Base-by-base conservation (phyloP, 1,140 invertebrate genomes). In the Cotesia vestalis region DNA sequence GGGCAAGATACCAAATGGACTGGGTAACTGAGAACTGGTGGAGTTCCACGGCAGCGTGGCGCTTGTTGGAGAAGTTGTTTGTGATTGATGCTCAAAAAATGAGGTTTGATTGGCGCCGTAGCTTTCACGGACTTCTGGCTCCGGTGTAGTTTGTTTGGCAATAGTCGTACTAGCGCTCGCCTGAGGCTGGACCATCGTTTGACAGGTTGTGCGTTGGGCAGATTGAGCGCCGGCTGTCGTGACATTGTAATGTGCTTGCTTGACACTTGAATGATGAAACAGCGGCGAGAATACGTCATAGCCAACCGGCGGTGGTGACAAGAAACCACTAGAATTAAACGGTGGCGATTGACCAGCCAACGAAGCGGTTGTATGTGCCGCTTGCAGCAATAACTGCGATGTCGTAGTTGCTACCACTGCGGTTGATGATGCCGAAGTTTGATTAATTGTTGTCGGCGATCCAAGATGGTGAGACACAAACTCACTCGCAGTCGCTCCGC, bases 1-100 rank as follows among this genome's bases (percentile, higher is more conserved):
- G 11, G 92, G 92, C 77, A 94, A 84, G 76, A 94, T 92, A 55
- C 92, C 92, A 84, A 93, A 93, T 0, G 92, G 92, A 78, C 91
- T 92, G 27, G 90, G 90, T 36, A 91, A 79, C 78, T 91, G 90
- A 55, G 88, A 86, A 80, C 90, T 93, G 73, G 88, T 90, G 78
- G 92, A 83, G 4, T 81, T 78, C 91, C 91, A 92, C 60, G 87
- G 88, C 68, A 90, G 78, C 34, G 86, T 85, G 46, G 88, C 79
- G 75, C 88, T 85, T 60, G 89, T 88, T 20, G 88, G 78, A 51
- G 89, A 86, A 0, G 88, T 87, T 59, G 90, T 78, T 6, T 81
- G 61, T 64, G 87, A 82, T 75, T 91, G 90, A 34, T 88, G 86
- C 76, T 93, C 91, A 81, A 92, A 92, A 82, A 92, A 92, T 66